Evolutionary conservation across 2,113 vertebrate species (phyloP).

Genomic region (Castor canadensis): DNA sequence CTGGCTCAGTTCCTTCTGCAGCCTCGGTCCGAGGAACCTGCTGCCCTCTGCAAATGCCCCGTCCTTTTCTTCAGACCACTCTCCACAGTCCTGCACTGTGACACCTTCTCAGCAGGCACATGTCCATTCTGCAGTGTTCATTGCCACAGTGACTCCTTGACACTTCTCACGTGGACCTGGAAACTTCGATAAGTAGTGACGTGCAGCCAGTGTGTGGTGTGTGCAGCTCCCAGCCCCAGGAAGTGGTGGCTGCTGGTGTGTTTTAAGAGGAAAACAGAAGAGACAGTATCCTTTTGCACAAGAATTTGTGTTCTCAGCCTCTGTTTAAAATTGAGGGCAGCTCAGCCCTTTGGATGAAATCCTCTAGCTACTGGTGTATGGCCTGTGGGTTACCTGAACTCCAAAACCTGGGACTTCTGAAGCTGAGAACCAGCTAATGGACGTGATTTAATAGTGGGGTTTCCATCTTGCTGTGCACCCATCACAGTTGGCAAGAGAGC

Average conservation of each 20-base stretch:
- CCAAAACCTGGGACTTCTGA: slow-evolving; percentile 69
- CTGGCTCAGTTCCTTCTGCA: slow-evolving; percentile 71
- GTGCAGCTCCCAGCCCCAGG: slow-evolving; percentile 67
- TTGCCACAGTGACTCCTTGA: slow-evolving; percentile 70
- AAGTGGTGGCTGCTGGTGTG: slow-evolving; percentile 30
- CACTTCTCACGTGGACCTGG: slow-evolving; percentile 77
- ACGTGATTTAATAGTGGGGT: slow-evolving; percentile 67
- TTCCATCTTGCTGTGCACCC: slow-evolving; percentile 77
- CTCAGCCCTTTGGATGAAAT: slow-evolving; percentile 70
- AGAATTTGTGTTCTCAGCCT: slow-evolving; percentile 76
- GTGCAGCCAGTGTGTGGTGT: slow-evolving; percentile 76
- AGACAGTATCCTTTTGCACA: slow-evolving; percentile 80
- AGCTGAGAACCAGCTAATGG: slow-evolving; percentile 70
- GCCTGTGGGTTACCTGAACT: slow-evolving; percentile 66
- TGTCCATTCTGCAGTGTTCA: slow-evolving; percentile 76
- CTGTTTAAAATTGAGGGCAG: slow-evolving; percentile 67
- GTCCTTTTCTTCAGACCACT: slow-evolving; percentile 76
- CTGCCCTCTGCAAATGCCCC: slow-evolving; percentile 70
- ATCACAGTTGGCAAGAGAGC: slow-evolving; percentile 76
- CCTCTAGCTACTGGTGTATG: slow-evolving; percentile 65
- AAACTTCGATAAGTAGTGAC: slow-evolving; percentile 77
- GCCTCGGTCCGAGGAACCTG: slow-evolving; percentile 67
- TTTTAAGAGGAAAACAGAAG: slow-evolving; percentile 67
- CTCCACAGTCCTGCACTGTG: slow-evolving; percentile 72
- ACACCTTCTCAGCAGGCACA: slow-evolving; percentile 75